Percentiles rank a stretch among this genome's conserved stretches.
Conservation (phyloP, 2,113 vertebrate genomes). For the Pangasianodon gigas region DNA sequence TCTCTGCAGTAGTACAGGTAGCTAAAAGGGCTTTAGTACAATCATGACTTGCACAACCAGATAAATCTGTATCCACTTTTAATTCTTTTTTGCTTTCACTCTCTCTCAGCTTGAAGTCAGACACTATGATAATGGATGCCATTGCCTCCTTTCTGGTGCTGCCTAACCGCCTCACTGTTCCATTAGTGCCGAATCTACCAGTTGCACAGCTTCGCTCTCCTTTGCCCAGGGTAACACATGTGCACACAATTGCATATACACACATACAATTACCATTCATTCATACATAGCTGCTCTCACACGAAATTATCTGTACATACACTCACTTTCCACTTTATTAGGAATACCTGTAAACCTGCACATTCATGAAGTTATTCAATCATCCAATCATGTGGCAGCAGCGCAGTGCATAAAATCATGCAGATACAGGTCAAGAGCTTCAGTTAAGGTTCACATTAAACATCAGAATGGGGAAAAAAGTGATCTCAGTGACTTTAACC, state of each 20-base stretch:
- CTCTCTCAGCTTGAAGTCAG: conserved; percentile 79
- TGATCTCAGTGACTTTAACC: no score
- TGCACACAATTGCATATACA: conserved; percentile 26
- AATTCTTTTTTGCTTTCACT: conserved; percentile 12
- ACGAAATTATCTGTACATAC: not conserved
- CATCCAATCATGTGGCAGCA: not conserved
- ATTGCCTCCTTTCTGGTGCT: conserved; percentile 89
- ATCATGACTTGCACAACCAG: no score
- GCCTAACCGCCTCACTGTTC: conserved; percentile 88
- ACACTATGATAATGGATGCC: conserved; percentile 93
- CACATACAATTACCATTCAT: not conserved
- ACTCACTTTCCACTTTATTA: not conserved
- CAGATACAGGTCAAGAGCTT: not conserved
- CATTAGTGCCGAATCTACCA: conserved; percentile 81
- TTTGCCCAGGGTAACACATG: conserved; percentile 81
- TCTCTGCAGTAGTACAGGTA: no score
- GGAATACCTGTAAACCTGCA: not conserved
- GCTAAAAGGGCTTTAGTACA: no score
- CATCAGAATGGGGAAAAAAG: not conserved
- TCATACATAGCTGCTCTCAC: not conserved
- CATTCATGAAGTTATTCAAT: not conserved
- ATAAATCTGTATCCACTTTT: not conserved
- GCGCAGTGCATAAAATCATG: not conserved
- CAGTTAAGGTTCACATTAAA: not conserved
- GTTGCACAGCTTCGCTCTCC: conserved; percentile 86